Base-by-base conservation (phyloP, 2,888 invertebrate genomes). In the Clostera curtula region DNA sequence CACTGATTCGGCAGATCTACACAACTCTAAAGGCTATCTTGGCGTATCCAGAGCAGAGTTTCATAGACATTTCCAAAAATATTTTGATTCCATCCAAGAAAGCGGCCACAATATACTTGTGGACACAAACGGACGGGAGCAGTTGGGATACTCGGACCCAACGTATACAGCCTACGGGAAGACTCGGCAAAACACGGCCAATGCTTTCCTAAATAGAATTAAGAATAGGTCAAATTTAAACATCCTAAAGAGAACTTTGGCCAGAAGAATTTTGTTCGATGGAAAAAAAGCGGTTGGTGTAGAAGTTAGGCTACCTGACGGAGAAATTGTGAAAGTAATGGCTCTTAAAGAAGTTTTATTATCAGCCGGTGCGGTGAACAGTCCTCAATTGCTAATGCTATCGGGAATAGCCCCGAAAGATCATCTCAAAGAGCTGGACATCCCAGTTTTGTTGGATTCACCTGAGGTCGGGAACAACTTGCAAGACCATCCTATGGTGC, bases 381-480 rank as follows among this genome's bases (percentile, higher is more conserved):
- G 56, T 24, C 73, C 74, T 1, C 57, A 71, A 25, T 19, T 74
- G 4, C 34, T 74, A 4, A 71, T 74, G 70, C 30, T 69, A 4
- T 74, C 73, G 2, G 73, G 74, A 2, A 49, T 74, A 10, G 74
- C 74, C 5, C 64, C 67, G 1, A 51, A 43, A 21, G 31, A 56
- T 1, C 56, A 73, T 41, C 52, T 74, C 9, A 14, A 50, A 19
- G 44, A 61, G 31, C 36, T 57, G 13, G 39, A 41, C 6, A 63
- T 71, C 12, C 15, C 53, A 20, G 35, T 62, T 0, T 8, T 58
- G 5, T 15, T 56, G 2, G 34, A 71, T 39, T 57, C 50, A 2
- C 58, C 59, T 8, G 46, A 52, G 3, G 68, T 74, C 1, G 74
- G 74, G 1, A 33, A 47, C 23, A 69, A 72, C 30, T 41, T 72